Conservation (phyloP, 2,113 vertebrate genomes). For the Oryzias javanicus region DNA sequence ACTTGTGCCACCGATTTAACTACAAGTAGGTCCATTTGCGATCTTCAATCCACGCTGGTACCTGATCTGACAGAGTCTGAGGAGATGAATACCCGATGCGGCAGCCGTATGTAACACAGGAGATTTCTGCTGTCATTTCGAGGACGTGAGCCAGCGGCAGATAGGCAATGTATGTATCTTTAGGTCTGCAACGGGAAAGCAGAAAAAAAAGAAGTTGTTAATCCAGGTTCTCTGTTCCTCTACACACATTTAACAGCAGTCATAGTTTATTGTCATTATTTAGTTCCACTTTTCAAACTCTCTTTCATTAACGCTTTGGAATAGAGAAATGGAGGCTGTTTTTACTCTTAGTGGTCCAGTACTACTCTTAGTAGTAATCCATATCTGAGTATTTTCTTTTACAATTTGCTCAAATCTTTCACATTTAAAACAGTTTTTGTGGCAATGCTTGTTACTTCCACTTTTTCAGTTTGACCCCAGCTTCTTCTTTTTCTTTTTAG, state of each 20-base stretch:
- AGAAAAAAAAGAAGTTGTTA: not conserved
- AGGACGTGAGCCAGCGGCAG: slow-evolving; percentile 95
- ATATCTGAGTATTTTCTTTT: not conserved
- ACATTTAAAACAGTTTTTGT: too few species aligned
- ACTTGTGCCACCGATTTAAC: not conserved
- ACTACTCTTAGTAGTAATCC: too few species aligned
- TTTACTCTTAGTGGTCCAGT: too few species aligned
- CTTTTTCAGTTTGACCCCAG: too few species aligned
- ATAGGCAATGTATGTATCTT: slow-evolving; percentile 94
- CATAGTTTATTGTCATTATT: too few species aligned
- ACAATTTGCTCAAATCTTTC: not conserved
- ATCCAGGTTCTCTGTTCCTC: not conserved
- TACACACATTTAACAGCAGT: not conserved
- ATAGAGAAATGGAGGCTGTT: too few species aligned
- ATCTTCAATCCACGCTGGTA: slow-evolving; percentile 51
- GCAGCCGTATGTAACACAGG: slow-evolving; percentile 92
- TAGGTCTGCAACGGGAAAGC: slow-evolving; percentile 72
- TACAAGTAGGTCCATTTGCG: too few species aligned
- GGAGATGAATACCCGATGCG: slow-evolving; percentile 96
- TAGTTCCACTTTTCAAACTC: too few species aligned
- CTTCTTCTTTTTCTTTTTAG: too few species aligned
- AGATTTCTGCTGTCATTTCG: slow-evolving; percentile 95
- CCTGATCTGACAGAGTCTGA: slow-evolving; percentile 94
- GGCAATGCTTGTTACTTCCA: too few species aligned
- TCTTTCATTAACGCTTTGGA: too few species aligned